Evolutionary conservation across 2,888 invertebrate species (phyloP).

Genomic region (Brassicogethes aeneus): DNA sequence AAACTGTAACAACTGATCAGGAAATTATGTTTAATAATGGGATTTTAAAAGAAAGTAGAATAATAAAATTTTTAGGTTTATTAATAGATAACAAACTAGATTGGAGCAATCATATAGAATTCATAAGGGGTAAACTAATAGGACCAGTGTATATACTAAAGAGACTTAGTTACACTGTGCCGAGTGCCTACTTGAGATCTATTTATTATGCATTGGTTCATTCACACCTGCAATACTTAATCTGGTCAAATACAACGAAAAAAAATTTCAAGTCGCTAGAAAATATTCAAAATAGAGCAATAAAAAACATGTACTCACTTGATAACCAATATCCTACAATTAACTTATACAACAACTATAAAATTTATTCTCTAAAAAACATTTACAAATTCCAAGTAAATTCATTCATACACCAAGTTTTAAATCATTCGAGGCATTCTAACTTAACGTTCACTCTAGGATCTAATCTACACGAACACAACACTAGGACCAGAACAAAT

Average conservation of each 20-base stretch:
- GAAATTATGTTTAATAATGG: not conserved
- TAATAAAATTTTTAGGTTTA: not conserved
- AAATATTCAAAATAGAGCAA: not conserved
- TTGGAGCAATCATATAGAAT: not conserved
- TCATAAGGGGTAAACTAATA: too few species aligned
- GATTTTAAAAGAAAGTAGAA: too few species aligned
- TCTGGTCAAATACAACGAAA: not conserved
- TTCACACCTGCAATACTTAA: not conserved
- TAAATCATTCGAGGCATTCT: too few species aligned
- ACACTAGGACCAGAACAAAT: too few species aligned
- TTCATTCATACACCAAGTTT: not conserved
- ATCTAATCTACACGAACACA: too few species aligned
- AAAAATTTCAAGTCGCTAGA: not conserved
- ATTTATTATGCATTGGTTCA: not conserved
- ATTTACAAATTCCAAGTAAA: not conserved
- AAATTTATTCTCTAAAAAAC: not conserved
- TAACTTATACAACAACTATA: too few species aligned
- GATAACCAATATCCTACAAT: not conserved
- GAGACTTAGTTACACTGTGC: not conserved
- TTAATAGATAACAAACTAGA: not conserved
- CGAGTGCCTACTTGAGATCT: not conserved
- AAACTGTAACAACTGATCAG: not conserved
- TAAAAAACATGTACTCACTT: not conserved
- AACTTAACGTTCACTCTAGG: too few species aligned
- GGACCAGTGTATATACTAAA: too few species aligned